Evolutionary conservation across 2,113 vertebrate genomes (phyloP).

Genomic region (Phrynocephalus versicolor): DNA sequence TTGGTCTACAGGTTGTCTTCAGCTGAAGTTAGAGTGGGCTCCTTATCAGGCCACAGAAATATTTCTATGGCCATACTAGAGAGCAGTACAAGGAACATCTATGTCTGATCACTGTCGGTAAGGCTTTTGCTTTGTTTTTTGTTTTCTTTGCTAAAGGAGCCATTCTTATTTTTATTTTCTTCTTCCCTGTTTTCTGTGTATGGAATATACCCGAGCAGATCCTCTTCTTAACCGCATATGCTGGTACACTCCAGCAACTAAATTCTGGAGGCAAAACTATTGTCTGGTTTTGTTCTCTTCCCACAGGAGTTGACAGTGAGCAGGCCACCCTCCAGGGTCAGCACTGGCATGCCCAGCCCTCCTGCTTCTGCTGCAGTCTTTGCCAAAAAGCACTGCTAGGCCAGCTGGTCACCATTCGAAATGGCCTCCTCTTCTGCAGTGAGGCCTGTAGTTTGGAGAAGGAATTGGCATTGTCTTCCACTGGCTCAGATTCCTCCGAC

Average conservation of each 20-base stretch:
- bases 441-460: slow-evolving; percentile 48
- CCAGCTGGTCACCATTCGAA: slow-evolving; percentile 45
- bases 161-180: too few relatives aligned
- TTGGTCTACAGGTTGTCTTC: neutral
- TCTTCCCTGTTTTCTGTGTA: neutral
- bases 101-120: neutral
- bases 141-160: neutral
- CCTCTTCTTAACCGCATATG: neutral
- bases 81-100: neutral
- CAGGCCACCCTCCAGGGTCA: slow-evolving; percentile 63
- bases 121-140: neutral
- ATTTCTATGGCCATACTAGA: neutral
- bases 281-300: neutral
- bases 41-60: too few relatives aligned
- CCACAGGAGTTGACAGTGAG: slow-evolving; percentile 63
- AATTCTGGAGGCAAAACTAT: neutral
- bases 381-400: slow-evolving; percentile 61
- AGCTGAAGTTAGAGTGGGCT: neutral
- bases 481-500: slow-evolving; percentile 61
- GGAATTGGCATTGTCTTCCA: slow-evolving; percentile 8
- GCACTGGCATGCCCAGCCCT: slow-evolving; percentile 65
- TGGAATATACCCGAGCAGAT: neutral
- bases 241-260: neutral
- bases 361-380: slow-evolving; percentile 69
- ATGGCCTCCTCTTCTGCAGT: slow-evolving; percentile 68